Base-by-base conservation (phyloP, 2,797 vertebrate genomes). In the Coregonus ussuriensis region DNA sequence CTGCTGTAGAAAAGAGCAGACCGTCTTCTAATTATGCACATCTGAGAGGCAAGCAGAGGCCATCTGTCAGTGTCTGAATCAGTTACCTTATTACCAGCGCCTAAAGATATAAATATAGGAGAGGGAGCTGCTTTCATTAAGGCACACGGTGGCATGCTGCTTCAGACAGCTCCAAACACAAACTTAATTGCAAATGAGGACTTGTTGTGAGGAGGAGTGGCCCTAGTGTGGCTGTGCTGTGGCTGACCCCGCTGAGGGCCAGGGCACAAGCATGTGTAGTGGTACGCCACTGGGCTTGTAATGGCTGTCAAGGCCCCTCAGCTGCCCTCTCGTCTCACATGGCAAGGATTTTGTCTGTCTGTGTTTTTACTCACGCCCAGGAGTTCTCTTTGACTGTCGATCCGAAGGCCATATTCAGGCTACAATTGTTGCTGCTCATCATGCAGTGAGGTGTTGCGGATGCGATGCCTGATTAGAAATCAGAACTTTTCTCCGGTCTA, bases 61-160 rank as follows among this genome's bases (percentile, higher is more conserved):
- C 90, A 94, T 94, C 92, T 94, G 93, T 92, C 93, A 93, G 91
- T 92, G 91, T 94, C 92, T 90, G 89, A 90, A 92, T 91, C 89
- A 86, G 90, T 93, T 92, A 93, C 92, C 93, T 94, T 93, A 93
- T 93, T 94, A 93, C 91, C 85, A 89, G 87, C 85, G 91, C 91
- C 91, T 93, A 91, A 93, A 93, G 90, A 93, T 91, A 92, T 90
- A 93, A 92, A 92, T 90, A 92, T 85, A 92, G 89, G 89, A 92
- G 90, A 86, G 92, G 91, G 90, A 92, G 89, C 90, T 76, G 87
- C 91, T 91, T 93, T 94, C 86, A 92, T 94, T 92, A 92, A 91
- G 88, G 88, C 85, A 82, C 89, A 87, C 70, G 86, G 88, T 90
- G 89, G 88, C 90, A 88, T 81, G 89, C 85, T 88, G 88, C 88